These are phyloP conservation scores for Toxotes jaculatrix DNA, from an alignment of 2,113 vertebrate species.

Conservation along the genomic window DNA sequence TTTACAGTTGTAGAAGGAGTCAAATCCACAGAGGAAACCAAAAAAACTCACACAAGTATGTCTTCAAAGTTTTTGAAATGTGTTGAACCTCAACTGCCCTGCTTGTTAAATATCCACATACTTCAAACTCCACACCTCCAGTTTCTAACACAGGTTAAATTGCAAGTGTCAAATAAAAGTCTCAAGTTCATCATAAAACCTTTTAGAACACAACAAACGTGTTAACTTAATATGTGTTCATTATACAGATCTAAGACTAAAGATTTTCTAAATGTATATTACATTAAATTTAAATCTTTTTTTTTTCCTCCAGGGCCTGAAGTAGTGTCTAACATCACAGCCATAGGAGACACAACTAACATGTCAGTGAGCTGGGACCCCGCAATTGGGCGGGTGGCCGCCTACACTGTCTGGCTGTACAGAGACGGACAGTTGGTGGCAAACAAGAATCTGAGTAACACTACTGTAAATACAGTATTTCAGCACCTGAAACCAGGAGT, in stretches of 20 bases:
- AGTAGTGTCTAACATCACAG: slow-evolving; percentile 22
- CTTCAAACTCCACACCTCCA: no score
- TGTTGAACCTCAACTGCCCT: neutral
- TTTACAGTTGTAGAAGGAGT: slow-evolving; percentile 35
- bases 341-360: slow-evolving; percentile 42
- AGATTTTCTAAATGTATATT: neutral
- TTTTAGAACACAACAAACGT: no score
- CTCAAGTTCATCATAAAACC: no score
- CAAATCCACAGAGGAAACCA: neutral
- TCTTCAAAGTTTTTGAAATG: neutral
- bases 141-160: no score
- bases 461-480: neutral
- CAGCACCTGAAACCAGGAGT: slow-evolving; percentile 36
- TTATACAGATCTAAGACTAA: no score
- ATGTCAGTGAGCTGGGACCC: slow-evolving; percentile 63
- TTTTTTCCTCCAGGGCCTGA: slow-evolving; percentile 54
- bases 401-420: slow-evolving; percentile 48
- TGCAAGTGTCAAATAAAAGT: no score
- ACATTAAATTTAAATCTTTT: neutral
- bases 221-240: neutral
- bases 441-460: neutral
- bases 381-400: slow-evolving; percentile 32
- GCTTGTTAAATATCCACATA: no score
- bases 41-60: slow-evolving; percentile 55
- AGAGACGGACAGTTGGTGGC: accelerated